These are phyloP conservation scores for Trigoniulus corallinus DNA, from an alignment of 1,140 invertebrate species.

Conservation along the genomic window DNA sequence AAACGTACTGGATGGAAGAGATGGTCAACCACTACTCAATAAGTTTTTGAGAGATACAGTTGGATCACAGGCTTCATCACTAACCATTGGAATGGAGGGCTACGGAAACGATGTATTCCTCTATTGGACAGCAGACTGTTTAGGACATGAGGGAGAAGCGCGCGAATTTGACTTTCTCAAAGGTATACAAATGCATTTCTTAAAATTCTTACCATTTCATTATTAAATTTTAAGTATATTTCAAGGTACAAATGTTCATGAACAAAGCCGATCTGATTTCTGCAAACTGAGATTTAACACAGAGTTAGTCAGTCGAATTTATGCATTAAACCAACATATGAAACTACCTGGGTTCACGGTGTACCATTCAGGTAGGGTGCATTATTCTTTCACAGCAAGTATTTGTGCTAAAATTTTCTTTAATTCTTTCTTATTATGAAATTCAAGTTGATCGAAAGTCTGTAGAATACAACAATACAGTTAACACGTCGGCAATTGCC, in stretches of 20 bases:
- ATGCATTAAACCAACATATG: constrained; percentile 48
- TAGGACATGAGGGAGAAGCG: constrained; percentile 27
- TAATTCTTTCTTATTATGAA: constrained; percentile 2
- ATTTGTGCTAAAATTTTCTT: not conserved
- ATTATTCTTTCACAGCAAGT: too few species aligned
- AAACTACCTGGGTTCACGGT: constrained; percentile 46
- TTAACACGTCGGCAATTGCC: constrained; percentile 29
- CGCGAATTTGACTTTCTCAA: constrained; percentile 25
- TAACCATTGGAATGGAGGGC: constrained; percentile 43
- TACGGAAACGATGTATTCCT: constrained; percentile 53
- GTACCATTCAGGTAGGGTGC: constrained; percentile 51
- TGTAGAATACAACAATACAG: constrained; percentile 22
- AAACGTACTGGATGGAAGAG: constrained; percentile 47
- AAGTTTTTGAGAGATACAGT: constrained; percentile 45
- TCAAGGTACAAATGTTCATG: constrained; percentile 38
- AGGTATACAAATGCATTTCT: constrained; percentile 18
- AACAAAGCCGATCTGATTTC: constrained; percentile 45
- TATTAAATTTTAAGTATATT: constrained; percentile 17
- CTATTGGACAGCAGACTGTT: constrained; percentile 53
- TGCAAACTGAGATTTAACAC: constrained; percentile 55
- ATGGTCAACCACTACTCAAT: constrained; percentile 41
- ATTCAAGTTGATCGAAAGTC: constrained; percentile 22
- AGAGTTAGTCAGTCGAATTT: constrained; percentile 42
- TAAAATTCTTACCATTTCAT: constrained; percentile 3
- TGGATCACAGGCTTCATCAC: constrained; percentile 44